phyloP scores from a whole-genome alignment of 2,113 vertebrate genomes.

The Apteryx mantelli region DNA sequence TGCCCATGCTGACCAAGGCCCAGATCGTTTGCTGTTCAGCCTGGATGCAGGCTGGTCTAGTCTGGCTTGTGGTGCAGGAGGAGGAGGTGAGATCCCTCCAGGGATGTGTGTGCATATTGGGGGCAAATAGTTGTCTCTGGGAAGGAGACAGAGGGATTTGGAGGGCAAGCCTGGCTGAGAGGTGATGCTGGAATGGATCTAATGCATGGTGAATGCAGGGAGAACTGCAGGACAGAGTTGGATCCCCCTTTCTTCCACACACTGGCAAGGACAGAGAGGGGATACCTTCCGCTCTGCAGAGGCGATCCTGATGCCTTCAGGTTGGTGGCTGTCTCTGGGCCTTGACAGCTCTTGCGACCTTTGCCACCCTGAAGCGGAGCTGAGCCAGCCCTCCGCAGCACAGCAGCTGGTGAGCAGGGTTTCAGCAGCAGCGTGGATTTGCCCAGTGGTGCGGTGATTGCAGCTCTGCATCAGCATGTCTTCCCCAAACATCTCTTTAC shows the following conservation, averaged over 20 bases:
- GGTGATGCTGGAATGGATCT: too few relatives aligned
- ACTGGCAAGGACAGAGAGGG: rapidly evolving
- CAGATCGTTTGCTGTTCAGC: too few relatives aligned
- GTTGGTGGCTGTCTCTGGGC: not conserved
- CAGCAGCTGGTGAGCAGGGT: not conserved
- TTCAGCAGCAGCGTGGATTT: not conserved
- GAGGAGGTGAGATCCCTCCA: not conserved
- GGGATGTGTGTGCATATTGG: not conserved
- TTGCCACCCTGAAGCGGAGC: not conserved
- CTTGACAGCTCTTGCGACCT: not conserved
- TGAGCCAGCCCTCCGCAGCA: not conserved
- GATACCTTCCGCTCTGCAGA: not conserved
- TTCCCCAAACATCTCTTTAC: not conserved
- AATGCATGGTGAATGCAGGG: not conserved
- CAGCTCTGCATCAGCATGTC: not conserved
- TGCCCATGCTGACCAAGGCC: too few relatives aligned
- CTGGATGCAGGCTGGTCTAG: not conserved
- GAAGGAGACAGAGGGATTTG: not conserved
- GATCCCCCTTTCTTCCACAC: not conserved
- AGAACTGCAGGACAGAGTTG: not conserved
- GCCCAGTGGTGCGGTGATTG: not conserved
- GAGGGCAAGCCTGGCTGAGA: not conserved
- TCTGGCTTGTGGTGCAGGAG: not conserved
- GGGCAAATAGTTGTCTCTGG: not conserved
- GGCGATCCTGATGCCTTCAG: not conserved